Base-by-base conservation (phyloP, 2,888 invertebrate genomes). In the Girardia tigrina region DNA sequence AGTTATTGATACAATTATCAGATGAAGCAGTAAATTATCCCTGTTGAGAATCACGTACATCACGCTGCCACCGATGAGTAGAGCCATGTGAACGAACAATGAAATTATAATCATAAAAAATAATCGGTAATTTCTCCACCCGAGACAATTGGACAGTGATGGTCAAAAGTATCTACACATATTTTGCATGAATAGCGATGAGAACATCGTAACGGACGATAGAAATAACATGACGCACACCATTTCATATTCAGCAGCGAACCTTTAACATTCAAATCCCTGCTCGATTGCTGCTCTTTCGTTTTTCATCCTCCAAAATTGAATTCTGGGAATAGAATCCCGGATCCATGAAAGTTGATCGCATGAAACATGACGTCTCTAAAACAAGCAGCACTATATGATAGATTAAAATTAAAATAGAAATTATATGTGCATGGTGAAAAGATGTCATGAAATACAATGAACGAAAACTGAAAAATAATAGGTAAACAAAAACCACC, bases 181-280 rank as follows among this genome's bases (percentile, higher is more conserved):
- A 92, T 92, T 87, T 98, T 94, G 88, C 97, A 98, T 77, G 97
- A 94, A 80, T 94, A 94, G 86, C 98, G 98, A 86, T 98, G 98
- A 78, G 94, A 94, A 86, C 97, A 95, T 82, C 98, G 88, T 78
- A 98, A 98, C 83, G 98, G 98, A 82, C 98, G 88, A 86, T 99
- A 99, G 87, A 98, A 98, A 87, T 95, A 94, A 87, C 98, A 98
- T 0, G 98, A 98, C 80, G 94, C 92, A 86, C 98, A 97, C 97
- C 97, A 98, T 87, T 98, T 99, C 97, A 99, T 97, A 78, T 97
- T 90, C 78, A 98, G 94, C 16, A 94, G 94, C 80, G 97, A 94
- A 78, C 95, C 95, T 86, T 94, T 93, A 80, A 98, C 94, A 86
- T 97, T 95, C 79, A 95, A 93, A 85, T 90, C 94, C 86, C 72